Evolutionary conservation across 2,797 vertebrate species (phyloP).

Genomic region (Karalla daura): DNA sequence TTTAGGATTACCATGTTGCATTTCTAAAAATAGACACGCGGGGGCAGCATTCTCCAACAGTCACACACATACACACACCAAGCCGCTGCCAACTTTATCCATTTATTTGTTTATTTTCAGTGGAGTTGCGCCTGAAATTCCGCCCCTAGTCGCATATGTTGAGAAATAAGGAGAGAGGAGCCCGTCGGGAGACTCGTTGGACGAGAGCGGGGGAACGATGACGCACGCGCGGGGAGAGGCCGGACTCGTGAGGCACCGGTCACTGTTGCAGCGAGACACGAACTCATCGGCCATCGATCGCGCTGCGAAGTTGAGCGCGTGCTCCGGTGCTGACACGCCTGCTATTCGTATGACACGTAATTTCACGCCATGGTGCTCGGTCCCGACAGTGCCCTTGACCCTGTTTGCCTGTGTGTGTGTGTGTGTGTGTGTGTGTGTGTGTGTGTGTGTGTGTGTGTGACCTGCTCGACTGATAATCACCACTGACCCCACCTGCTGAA

Average conservation of each 20-base stretch:
- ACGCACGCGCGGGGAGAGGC: neutral
- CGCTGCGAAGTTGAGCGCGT: conserved; percentile 24
- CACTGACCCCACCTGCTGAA: conserved; percentile 4
- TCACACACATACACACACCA: too few species aligned
- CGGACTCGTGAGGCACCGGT: neutral
- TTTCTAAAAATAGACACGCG: conserved; percentile 47
- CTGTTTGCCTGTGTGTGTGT: neutral
- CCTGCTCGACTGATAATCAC: conserved; percentile 24
- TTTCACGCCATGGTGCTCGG: conserved; percentile 54
- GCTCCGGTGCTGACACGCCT: conserved; percentile 12
- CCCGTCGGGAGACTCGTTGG: neutral
- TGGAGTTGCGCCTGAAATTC: neutral
- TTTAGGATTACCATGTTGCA: too few species aligned
- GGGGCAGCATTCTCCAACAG: conserved; percentile 68
- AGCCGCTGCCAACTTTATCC: too few species aligned
- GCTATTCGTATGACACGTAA: conserved; percentile 42
- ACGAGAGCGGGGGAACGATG: neutral
- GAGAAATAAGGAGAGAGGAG: neutral
- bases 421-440: neutral
- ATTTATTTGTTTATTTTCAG: neutral
- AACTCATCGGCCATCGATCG: conserved; percentile 32
- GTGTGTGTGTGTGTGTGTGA: conserved; percentile 3
- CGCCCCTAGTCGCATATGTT: neutral
- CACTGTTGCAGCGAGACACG: neutral
- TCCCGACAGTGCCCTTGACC: conserved; percentile 49